Percentiles rank a stretch among this genome's conserved stretches.
Evolutionary conservation across 37 sponge, comb jelly and placozoan genomes (phyloP).

Genomic region (Lycopodina hypogea): DNA sequence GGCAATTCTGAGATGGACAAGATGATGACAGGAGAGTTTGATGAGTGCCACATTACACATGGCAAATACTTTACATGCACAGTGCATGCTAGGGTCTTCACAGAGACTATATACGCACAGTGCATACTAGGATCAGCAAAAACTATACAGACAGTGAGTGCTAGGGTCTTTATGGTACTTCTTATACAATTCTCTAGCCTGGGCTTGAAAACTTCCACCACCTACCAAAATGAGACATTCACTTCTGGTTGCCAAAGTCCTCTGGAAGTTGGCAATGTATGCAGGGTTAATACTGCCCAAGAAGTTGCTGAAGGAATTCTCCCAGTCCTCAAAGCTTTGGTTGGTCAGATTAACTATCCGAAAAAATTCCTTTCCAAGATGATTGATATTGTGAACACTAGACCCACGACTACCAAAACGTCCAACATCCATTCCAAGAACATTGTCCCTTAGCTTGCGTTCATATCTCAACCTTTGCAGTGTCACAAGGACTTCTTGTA

Average conservation of each 20-base stretch:
- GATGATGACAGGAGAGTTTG: too few relatives aligned
- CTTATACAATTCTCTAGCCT: conserved; percentile 26
- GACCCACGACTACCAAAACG: conserved; percentile 36
- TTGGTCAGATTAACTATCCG: neutral
- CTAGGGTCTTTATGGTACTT: conserved; percentile 16
- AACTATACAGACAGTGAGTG: conserved; percentile 1
- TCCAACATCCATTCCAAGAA: conserved; percentile 43
- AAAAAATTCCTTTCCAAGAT: conserved; percentile 9
- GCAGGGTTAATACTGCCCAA: conserved; percentile 17
- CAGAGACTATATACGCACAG: too few relatives aligned
- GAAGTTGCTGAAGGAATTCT: neutral
- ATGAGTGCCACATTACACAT: too few relatives aligned
- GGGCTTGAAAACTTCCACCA: conserved; percentile 34
- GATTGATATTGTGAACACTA: neutral
- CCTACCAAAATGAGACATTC: conserved; percentile 32
- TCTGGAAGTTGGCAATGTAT: conserved; percentile 40
- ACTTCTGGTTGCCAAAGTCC: conserved; percentile 16
- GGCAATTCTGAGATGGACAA: too few relatives aligned
- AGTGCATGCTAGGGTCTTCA: too few relatives aligned
- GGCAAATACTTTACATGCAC: too few relatives aligned
- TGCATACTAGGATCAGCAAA: too few relatives aligned
- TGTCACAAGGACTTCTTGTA: neutral
- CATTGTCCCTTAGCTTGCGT: neutral
- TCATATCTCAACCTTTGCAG: neutral
- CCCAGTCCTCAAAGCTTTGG: conserved; percentile 23